phyloP scores from a whole-genome alignment of 2,113 vertebrate genomes.

The Mohoua ochrocephala region DNA sequence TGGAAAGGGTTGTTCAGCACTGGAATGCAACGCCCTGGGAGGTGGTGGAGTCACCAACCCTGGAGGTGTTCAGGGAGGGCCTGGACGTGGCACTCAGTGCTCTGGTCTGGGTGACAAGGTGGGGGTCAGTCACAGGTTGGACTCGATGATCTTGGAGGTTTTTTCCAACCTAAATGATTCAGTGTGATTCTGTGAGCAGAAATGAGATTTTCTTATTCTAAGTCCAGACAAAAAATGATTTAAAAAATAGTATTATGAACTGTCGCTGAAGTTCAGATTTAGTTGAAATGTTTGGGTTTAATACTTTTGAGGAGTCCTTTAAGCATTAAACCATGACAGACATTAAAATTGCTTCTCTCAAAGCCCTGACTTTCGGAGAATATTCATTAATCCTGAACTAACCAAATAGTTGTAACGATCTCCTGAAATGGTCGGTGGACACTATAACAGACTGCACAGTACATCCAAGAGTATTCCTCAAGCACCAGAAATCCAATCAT shows the following conservation, averaged over 20 bases:
- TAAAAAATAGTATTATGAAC: background rate
- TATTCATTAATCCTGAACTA: background rate
- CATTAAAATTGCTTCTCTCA: background rate
- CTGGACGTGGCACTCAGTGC: background rate
- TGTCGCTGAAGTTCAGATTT: background rate
- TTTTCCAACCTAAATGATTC: background rate
- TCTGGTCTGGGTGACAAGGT: background rate
- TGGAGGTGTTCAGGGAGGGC: background rate
- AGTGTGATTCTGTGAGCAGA: background rate
- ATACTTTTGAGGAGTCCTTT: background rate
- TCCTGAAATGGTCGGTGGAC: background rate
- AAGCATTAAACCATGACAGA: background rate
- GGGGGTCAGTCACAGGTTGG: background rate
- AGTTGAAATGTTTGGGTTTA: background rate
- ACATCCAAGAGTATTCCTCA: background rate
- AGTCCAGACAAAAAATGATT: background rate
- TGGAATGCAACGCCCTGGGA: background rate
- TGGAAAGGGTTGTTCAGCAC: background rate
- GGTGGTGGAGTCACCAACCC: background rate
- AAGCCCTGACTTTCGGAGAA: background rate
- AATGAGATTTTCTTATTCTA: background rate
- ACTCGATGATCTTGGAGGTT: background rate
- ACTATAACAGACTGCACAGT: background rate
- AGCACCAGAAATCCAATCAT: background rate
- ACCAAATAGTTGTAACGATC: background rate